Conservation (phyloP, 92 coral and sea anemone species). For the Galaxea fascicularis region DNA sequence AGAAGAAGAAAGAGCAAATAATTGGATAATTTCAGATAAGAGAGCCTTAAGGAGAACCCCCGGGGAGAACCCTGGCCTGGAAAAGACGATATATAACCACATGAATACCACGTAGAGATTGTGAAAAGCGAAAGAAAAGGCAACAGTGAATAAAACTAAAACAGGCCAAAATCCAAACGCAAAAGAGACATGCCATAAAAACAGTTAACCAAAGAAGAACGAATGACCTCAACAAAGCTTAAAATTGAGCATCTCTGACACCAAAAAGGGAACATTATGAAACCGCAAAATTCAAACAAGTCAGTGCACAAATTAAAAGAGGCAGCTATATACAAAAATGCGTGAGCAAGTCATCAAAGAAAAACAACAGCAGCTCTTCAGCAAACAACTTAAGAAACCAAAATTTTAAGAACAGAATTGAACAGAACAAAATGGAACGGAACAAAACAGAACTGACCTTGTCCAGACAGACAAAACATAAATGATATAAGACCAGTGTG, state of each 20-base stretch:
- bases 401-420: not conserved
- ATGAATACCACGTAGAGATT: not conserved
- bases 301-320: too few relatives aligned
- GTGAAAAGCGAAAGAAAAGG: not conserved
- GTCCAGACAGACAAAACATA: too few relatives aligned
- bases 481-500: not conserved
- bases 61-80: slow-evolving; percentile 22
- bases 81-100: not conserved
- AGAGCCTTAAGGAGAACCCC: not conserved
- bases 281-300: too few relatives aligned
- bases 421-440: too few relatives aligned
- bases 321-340: too few relatives aligned
- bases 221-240: not conserved
- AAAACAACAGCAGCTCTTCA: not conserved
- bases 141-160: not conserved
- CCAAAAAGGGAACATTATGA: not conserved
- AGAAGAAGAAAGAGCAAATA: too few relatives aligned
- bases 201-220: not conserved
- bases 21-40: not conserved
- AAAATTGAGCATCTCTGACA: not conserved
- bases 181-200: not conserved
- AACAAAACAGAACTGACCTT: too few relatives aligned
- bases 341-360: not conserved
- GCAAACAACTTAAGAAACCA: not conserved
- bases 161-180: not conserved